Evolutionary conservation across 2,888 invertebrate species (phyloP).

Genomic region (Fragum sueziense): DNA sequence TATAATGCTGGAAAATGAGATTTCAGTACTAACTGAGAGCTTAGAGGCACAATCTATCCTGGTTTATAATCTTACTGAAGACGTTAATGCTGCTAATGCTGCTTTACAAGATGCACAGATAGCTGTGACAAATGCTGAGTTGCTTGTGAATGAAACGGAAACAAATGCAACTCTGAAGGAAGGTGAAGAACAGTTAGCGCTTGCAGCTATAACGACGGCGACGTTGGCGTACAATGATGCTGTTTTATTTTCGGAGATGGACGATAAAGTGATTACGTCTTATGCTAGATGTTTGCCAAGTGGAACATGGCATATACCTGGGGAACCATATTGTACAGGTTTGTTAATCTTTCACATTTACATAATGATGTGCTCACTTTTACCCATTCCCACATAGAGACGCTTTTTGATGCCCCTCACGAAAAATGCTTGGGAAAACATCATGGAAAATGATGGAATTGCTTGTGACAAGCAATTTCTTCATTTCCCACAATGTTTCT

Average conservation of each 20-base stretch:
- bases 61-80: neutral
- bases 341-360: too few species aligned
- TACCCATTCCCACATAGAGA: too few species aligned
- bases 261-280: conserved; percentile 29
- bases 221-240: conserved; percentile 23
- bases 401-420: too few species aligned
- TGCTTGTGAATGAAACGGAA: conserved; percentile 11
- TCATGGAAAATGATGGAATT: too few species aligned
- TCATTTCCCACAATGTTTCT: too few species aligned
- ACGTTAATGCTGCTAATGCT: conserved; percentile 1
- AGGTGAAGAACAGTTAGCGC: neutral
- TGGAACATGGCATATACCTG: conserved; percentile 50
- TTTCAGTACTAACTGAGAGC: neutral
- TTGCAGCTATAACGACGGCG: conserved; percentile 11
- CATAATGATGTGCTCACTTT: too few species aligned
- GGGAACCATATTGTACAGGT: conserved; percentile 55
- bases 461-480: too few species aligned
- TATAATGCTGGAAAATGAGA: neutral
- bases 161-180: conserved; percentile 8
- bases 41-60: neutral
- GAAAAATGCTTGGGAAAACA: too few species aligned
- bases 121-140: neutral
- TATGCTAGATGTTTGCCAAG: conserved; percentile 39
- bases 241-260: conserved; percentile 6
- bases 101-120: neutral